phyloP scores from a whole-genome alignment of 2,888 invertebrate genomes.

The Sturmia bella region DNA sequence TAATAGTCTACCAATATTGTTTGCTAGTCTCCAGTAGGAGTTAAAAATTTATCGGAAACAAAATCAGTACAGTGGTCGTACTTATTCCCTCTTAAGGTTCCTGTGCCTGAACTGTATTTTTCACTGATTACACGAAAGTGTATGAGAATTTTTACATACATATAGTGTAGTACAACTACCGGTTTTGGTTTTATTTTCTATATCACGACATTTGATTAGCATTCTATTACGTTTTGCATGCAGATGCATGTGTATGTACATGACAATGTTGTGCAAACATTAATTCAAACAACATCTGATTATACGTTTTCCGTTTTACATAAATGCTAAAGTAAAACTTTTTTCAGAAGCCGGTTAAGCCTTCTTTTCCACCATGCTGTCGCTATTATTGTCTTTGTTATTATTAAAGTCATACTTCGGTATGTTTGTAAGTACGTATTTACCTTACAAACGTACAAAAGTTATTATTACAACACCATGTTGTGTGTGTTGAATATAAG shows the following conservation, averaged over 20 bases:
- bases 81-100: too few species aligned
- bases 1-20: too few species aligned
- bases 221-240: neutral
- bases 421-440: neutral
- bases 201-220: neutral
- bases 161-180: too few species aligned
- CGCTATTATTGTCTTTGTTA: conserved; percentile 26
- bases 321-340: conserved; percentile 50
- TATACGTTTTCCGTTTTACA: conserved; percentile 53
- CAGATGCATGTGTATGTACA: conserved; percentile 6
- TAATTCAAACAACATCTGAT: conserved; percentile 42
- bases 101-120: too few species aligned
- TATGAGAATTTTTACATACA: too few species aligned
- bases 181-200: too few species aligned
- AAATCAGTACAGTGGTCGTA: too few species aligned
- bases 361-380: conserved; percentile 53
- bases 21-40: too few species aligned
- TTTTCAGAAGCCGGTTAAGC: conserved; percentile 69
- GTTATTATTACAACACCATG: conserved; percentile 34
- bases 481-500: conserved; percentile 9
- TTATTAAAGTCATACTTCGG: conserved; percentile 25
- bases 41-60: too few species aligned
- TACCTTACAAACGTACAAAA: neutral
- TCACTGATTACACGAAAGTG: too few species aligned
- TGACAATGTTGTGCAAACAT: conserved; percentile 10